Conservation (phyloP, 2,888 invertebrate species). For the Exephanes ischioxanthus region DNA sequence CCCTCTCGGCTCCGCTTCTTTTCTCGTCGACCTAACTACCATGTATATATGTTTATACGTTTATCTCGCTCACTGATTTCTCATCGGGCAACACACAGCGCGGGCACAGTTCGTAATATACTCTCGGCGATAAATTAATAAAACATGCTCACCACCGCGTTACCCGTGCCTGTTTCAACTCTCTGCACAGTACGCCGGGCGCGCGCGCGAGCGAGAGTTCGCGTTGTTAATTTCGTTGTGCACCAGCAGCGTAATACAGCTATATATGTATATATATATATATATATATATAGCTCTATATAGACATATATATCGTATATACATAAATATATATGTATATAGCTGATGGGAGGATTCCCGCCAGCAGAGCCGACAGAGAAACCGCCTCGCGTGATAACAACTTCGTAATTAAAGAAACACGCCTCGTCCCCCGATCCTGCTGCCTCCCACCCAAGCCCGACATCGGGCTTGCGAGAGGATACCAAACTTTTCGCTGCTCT, state of each 20-base stretch:
- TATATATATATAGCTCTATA: too few species aligned
- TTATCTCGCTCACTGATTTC: constrained; percentile 69
- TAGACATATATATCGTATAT: too few species aligned
- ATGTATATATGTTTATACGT: constrained; percentile 28
- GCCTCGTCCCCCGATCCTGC: constrained; percentile 38
- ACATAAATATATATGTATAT: not conserved
- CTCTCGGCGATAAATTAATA: constrained; percentile 82
- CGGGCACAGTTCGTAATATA: constrained; percentile 75
- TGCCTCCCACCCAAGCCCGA: not conserved
- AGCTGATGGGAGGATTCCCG: constrained; percentile 55
- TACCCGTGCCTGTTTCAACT: constrained; percentile 65
- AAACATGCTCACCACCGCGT: constrained; percentile 77
- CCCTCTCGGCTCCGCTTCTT: constrained; percentile 36
- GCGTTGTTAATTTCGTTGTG: constrained; percentile 76
- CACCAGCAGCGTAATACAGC: constrained; percentile 32
- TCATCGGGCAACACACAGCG: constrained; percentile 42
- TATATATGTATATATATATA: not conserved
- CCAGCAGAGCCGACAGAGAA: constrained; percentile 60
- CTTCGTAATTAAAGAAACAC: constrained; percentile 80
- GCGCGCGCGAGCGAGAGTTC: constrained; percentile 24
- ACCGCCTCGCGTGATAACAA: constrained; percentile 74
- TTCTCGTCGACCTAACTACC: constrained; percentile 11
- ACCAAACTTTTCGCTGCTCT: constrained; percentile 58
- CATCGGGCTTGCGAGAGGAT: constrained; percentile 15
- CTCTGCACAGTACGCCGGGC: constrained; percentile 36